These are phyloP conservation scores for Netelia melanura DNA, from an alignment of 2,888 invertebrate genomes.

Conservation along the genomic window DNA sequence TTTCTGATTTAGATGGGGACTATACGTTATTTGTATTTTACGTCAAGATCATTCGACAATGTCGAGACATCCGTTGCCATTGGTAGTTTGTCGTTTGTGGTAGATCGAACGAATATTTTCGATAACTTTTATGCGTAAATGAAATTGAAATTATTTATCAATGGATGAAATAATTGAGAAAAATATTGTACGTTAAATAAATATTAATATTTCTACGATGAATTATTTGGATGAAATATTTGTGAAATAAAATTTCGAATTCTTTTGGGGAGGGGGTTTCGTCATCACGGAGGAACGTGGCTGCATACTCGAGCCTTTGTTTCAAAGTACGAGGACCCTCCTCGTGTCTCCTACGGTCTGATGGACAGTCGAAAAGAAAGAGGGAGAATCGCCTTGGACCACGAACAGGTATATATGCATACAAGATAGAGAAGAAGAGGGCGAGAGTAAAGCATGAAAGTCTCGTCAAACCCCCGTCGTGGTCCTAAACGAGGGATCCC, in stretches of 20 bases:
- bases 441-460: conserved; percentile 46
- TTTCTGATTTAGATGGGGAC: conserved; percentile 84
- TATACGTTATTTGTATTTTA: conserved; percentile 40
- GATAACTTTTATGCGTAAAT: too few relatives aligned
- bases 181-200: too few relatives aligned
- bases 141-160: too few relatives aligned
- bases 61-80: not conserved
- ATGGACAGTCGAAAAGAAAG: conserved; percentile 30
- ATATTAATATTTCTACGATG: too few relatives aligned
- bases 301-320: conserved; percentile 64
- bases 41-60: conserved; percentile 34
- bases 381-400: conserved; percentile 50
- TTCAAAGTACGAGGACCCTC: conserved; percentile 63
- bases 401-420: conserved; percentile 59
- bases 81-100: too few relatives aligned
- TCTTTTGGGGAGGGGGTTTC: not conserved
- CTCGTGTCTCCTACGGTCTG: conserved; percentile 49
- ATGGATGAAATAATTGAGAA: too few relatives aligned
- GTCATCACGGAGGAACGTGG: not conserved
- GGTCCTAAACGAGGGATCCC: conserved; percentile 65
- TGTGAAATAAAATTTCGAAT: too few relatives aligned
- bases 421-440: conserved; percentile 20
- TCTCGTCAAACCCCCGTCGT: conserved; percentile 61
- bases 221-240: too few relatives aligned
- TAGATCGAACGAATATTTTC: too few relatives aligned